Evolutionary conservation across 1,140 invertebrate genomes (phyloP).

Genomic region (Neodiprion virginianus): DNA sequence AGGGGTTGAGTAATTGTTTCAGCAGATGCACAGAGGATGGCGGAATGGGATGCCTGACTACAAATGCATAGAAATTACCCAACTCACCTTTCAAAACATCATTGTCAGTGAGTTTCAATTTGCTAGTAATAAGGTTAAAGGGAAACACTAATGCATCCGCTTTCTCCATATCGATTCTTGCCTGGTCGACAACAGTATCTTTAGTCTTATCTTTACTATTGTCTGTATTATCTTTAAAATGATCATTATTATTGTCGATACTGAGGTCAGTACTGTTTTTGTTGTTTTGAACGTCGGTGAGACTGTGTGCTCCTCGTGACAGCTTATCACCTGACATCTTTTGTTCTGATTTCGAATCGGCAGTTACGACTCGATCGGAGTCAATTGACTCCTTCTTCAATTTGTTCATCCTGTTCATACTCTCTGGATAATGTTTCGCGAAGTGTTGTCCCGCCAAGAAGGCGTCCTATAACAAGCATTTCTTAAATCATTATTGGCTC

Average conservation of each 20-base stretch:
- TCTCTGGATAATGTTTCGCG: slow-evolving; percentile 75
- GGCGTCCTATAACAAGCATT: slow-evolving; percentile 63
- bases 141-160: slow-evolving; percentile 55
- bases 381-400: slow-evolving; percentile 43
- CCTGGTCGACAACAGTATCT: slow-evolving; percentile 20
- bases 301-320: background rate
- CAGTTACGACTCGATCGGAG: slow-evolving; percentile 15
- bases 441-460: slow-evolving; percentile 83
- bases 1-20: background rate
- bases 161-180: slow-evolving; percentile 44
- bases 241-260: slow-evolving; percentile 13
- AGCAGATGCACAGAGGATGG: background rate
- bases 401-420: slow-evolving; percentile 55
- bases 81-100: slow-evolving; percentile 46
- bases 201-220: slow-evolving; percentile 18
- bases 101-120: slow-evolving; percentile 47
- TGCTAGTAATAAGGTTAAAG: slow-evolving; percentile 50
- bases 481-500: background rate
- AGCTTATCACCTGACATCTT: background rate
- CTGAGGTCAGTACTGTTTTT: slow-evolving; percentile 16
- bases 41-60: background rate
- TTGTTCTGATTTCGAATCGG: background rate
- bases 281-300: slow-evolving; percentile 22
- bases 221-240: slow-evolving; percentile 11
- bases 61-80: background rate